A percentile compares a stretch with the other conserved stretches of the same genome.
Conservation (phyloP, 2,888 invertebrate genomes). For the Eupithecia centaureata region DNA sequence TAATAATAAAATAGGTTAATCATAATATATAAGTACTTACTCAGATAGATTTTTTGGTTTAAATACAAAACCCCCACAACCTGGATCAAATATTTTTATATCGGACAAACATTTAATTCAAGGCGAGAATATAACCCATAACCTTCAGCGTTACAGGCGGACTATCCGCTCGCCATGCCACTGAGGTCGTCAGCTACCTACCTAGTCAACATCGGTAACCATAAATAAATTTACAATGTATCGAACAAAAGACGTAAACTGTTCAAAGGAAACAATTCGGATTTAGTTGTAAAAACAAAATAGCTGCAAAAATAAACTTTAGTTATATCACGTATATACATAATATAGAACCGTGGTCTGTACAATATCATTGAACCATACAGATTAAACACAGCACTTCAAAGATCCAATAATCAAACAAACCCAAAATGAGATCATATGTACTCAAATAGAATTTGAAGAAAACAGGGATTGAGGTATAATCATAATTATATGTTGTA, state of each 20-base stretch:
- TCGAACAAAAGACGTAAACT: neutral
- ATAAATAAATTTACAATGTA: conserved; percentile 9
- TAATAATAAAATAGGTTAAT: too few relatives aligned
- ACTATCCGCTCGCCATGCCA: too few relatives aligned
- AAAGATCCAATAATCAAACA: conserved; percentile 40
- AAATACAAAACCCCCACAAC: too few relatives aligned
- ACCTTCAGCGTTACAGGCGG: too few relatives aligned
- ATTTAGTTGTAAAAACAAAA: conserved; percentile 3
- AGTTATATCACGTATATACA: neutral
- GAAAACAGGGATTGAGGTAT: conserved; percentile 36
- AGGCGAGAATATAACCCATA: too few relatives aligned
- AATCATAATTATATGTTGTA: too few relatives aligned
- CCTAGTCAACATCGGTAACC: neutral
- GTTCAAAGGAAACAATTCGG: conserved; percentile 1
- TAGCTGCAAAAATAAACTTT: neutral
- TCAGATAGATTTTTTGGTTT: too few relatives aligned
- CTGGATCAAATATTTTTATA: too few relatives aligned
- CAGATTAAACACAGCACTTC: conserved; percentile 12
- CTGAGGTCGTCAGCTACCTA: too few relatives aligned
- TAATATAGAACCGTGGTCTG: neutral
- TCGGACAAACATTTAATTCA: too few relatives aligned
- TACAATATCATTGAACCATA: neutral
- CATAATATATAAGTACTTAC: too few relatives aligned
- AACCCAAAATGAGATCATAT: conserved; percentile 61
- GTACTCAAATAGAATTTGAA: conserved; percentile 51